Evolutionary conservation across 2,888 invertebrate species (phyloP).

Genomic region (Amphipyra berbera): DNA sequence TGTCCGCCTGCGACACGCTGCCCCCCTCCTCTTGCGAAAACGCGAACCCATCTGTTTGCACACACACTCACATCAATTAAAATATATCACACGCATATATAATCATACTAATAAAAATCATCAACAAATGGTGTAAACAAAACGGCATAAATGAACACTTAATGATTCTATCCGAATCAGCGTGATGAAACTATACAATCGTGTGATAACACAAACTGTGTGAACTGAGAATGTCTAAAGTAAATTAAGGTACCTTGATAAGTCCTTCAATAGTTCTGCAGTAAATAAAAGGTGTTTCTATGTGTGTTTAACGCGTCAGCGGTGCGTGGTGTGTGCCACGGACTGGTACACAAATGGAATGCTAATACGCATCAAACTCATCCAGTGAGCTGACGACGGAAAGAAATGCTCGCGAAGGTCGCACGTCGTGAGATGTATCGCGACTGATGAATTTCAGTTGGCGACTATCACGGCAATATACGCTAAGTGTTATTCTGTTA

Average conservation of each 20-base stretch:
- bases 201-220: slow-evolving; percentile 53
- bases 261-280: slow-evolving; percentile 53
- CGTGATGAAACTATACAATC: slow-evolving; percentile 50
- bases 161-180: slow-evolving; percentile 42
- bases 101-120: slow-evolving; percentile 6
- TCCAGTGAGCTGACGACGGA: no score
- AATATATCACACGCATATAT: slow-evolving; percentile 1
- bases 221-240: slow-evolving; percentile 48
- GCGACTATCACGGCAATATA: background rate
- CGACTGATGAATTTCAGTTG: background rate
- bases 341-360: slow-evolving; percentile 23
- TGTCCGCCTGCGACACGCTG: slow-evolving; percentile 97
- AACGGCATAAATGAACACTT: slow-evolving; percentile 46
- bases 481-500: background rate
- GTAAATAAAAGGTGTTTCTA: slow-evolving; percentile 56
- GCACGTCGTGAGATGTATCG: no score
- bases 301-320: slow-evolving; percentile 69
- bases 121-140: slow-evolving; percentile 42
- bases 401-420: no score
- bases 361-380: slow-evolving; percentile 19
- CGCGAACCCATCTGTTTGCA: slow-evolving; percentile 96
- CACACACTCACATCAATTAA: slow-evolving; percentile 49
- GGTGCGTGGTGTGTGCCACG: slow-evolving; percentile 60
- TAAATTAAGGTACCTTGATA: slow-evolving; percentile 43
- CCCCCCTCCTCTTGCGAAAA: slow-evolving; percentile 99